phyloP scores from a whole-genome alignment of 2,888 invertebrate species.

The Ellobium chinense region DNA sequence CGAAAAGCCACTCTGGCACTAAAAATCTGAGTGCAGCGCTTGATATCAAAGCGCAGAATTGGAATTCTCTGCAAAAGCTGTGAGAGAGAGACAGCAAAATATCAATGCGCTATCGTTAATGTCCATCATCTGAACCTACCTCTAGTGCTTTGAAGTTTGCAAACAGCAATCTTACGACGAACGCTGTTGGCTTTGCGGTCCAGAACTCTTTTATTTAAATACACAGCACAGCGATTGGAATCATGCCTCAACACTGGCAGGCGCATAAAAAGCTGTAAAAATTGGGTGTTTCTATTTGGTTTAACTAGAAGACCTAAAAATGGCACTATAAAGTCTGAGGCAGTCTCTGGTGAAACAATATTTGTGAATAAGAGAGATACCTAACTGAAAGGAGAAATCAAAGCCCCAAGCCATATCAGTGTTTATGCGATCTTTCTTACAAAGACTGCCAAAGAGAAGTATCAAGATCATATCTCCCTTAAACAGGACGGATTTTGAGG shows the following conservation, averaged over 20 bases:
- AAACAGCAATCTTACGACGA: slow-evolving; percentile 26
- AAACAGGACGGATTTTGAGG: too few species aligned
- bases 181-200: slow-evolving; percentile 44
- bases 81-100: slow-evolving; percentile 5
- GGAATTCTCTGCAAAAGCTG: slow-evolving; percentile 35
- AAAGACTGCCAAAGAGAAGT: too few species aligned
- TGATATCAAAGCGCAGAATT: slow-evolving; percentile 27
- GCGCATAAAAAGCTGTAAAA: slow-evolving; percentile 37
- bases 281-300: background rate
- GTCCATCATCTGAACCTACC: too few species aligned
- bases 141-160: background rate
- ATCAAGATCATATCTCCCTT: too few species aligned
- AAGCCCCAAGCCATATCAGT: background rate
- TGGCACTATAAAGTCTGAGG: too few species aligned
- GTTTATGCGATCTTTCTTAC: too few species aligned
- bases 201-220: slow-evolving; percentile 42
- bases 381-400: background rate
- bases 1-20: slow-evolving; percentile 36
- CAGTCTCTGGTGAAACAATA: background rate
- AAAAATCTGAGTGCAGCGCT: slow-evolving; percentile 39
- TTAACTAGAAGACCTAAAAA: too few species aligned
- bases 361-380: background rate
- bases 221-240: slow-evolving; percentile 3
- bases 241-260: slow-evolving; percentile 34
- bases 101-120: background rate